A percentile compares a stretch with the other conserved stretches of the same genome.
phyloP scores from a whole-genome alignment of 2,113 vertebrate genomes.

The Syrrhaptes paradoxus region DNA sequence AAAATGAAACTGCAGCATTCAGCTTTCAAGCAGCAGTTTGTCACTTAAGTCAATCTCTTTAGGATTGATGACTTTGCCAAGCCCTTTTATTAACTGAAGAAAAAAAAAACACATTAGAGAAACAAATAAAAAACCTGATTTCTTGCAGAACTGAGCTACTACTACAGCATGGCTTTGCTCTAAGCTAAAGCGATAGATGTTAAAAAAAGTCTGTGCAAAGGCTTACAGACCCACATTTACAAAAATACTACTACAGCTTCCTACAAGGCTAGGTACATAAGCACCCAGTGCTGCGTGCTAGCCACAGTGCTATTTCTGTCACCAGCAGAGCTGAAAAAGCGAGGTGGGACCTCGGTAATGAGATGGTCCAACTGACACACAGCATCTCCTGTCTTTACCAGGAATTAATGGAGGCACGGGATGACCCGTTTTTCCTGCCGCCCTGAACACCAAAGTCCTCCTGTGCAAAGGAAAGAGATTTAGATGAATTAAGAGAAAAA shows the following conservation, averaged over 20 bases:
- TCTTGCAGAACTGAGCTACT: neutral
- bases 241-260: neutral
- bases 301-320: neutral
- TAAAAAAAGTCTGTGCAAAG: neutral
- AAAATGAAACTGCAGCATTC: neutral
- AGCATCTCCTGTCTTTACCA: neutral
- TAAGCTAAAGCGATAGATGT: neutral
- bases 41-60: neutral
- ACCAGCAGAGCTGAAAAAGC: neutral
- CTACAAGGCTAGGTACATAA: rapidly evolving
- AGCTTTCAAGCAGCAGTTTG: neutral
- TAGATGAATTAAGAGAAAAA: neutral
- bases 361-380: neutral
- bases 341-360: neutral
- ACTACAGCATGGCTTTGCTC: neutral
- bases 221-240: neutral
- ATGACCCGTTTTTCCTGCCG: neutral
- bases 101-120: neutral
- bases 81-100: neutral
- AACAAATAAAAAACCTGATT: neutral
- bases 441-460: neutral
- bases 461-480: neutral
- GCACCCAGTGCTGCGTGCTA: neutral
- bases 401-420: neutral
- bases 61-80: neutral